Base-by-base conservation (phyloP, 2,888 invertebrate genomes). In the Brachylomia viminalis region DNA sequence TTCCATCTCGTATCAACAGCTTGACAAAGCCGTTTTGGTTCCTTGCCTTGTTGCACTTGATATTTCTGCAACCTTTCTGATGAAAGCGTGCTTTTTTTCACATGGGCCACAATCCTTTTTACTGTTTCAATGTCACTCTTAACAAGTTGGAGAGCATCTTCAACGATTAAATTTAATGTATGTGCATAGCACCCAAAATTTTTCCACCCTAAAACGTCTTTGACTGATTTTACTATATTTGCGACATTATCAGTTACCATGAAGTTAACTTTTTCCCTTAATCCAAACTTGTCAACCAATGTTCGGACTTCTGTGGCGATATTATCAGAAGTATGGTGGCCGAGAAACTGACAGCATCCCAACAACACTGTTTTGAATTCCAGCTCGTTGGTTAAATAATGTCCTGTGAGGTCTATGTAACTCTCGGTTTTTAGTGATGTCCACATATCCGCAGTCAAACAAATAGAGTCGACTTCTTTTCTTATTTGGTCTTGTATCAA, bases 21-120 rank as follows among this genome's bases (percentile, higher is more conserved):
- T 62, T 38, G 62, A n/a, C 13, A n/a, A n/a, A 38, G 61, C 7
- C 38, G 61, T 62, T 62, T 62, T 42, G 62, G 62, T 62, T 62
- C 38, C 13, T 62, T 42, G 13, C 38, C 7, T n/a, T 62, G 62
- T 42, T 62, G 62, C 3, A n/a, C 15, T 62, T 62, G 38, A 42
- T 62, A 62, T 62, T 62, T 42, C 15, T 38, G 61, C 23, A 61
- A 61, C 23, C 61, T 38, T 23, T 61, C 61, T 61, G 33, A 61
- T 11, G 23, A 61, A 38, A 38, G 11, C 11, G 38, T 61, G 33
- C 61, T 61, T 61, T 38, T 61, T 61, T 61, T 11, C n/a, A 23
- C 23, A 38, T 61, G 33, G 5, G 61, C 33, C 11, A 61, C 61
- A 5, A 61, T 61, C 33, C 33, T 38, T 38, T 61, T 61, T 23